These are phyloP conservation scores for Drosophila suzukii DNA, from an alignment of 1,140 invertebrate species.

Conservation along the genomic window DNA sequence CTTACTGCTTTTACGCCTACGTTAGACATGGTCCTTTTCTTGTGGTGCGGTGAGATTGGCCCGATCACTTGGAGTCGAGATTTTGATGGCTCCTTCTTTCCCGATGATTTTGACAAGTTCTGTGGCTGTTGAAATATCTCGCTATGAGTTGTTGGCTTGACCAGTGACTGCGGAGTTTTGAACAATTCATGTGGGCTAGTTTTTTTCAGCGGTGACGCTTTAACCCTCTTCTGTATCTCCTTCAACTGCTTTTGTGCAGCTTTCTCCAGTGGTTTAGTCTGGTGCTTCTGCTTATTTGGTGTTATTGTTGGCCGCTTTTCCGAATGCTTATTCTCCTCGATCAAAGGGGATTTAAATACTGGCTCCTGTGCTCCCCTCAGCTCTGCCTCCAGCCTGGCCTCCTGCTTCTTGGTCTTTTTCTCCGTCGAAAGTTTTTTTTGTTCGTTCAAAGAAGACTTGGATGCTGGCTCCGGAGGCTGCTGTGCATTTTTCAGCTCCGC, in stretches of 20 bases:
- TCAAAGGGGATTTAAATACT: neutral
- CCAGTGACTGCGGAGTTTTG: too few relatives aligned
- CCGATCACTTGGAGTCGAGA: too few relatives aligned
- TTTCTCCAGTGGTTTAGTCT: neutral
- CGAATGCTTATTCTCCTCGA: neutral
- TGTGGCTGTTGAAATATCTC: neutral
- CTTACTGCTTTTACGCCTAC: conserved; percentile 23
- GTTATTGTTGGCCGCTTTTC: neutral
- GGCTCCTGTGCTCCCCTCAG: neutral
- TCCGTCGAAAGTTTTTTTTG: too few relatives aligned
- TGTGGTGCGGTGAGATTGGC: too few relatives aligned
- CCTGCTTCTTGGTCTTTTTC: neutral
- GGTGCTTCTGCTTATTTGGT: neutral
- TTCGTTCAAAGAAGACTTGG: neutral
- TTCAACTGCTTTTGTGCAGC: neutral
- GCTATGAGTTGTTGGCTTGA: neutral
- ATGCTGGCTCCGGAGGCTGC: neutral
- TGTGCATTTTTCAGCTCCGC: too few relatives aligned
- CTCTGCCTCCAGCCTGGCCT: neutral
- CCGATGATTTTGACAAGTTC: neutral
- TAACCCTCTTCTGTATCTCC: too few relatives aligned
- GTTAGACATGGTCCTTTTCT: conserved; percentile 3
- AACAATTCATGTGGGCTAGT: too few relatives aligned
- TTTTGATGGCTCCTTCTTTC: neutral
- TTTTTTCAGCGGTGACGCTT: neutral